A percentile compares a stretch with the other conserved stretches of the same genome.
These are phyloP conservation scores for Pungitius pungitius DNA, from an alignment of 2,113 vertebrate genomes.

Conservation along the genomic window DNA sequence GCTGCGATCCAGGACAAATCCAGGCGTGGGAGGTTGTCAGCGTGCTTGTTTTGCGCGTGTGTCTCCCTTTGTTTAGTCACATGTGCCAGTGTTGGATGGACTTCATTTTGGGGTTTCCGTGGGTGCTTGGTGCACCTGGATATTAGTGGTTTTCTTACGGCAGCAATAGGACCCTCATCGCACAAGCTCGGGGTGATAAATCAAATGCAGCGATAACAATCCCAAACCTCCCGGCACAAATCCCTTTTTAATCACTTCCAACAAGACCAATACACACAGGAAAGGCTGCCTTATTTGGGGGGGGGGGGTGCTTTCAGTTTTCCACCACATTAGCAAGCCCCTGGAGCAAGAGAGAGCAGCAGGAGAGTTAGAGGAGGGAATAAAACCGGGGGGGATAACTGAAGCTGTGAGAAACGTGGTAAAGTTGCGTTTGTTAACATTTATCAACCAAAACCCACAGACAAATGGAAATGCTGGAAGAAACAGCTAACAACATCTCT, in stretches of 20 bases:
- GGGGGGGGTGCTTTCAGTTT: conserved; percentile 59
- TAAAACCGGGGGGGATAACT: conserved; percentile 14
- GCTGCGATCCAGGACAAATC: background rate
- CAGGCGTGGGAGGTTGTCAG: background rate
- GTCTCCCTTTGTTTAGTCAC: background rate
- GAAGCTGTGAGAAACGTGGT: conserved; percentile 25
- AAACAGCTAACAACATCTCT: background rate
- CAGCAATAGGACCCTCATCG: conserved; percentile 50
- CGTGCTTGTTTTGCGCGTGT: conserved; percentile 8
- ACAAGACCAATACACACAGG: conserved; percentile 63
- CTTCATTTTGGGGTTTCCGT: conserved; percentile 45
- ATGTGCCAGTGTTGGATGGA: background rate
- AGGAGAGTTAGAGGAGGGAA: conserved; percentile 25
- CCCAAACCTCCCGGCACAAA: conserved; percentile 67
- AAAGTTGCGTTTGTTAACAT: conserved; percentile 25
- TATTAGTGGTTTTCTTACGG: conserved; percentile 63
- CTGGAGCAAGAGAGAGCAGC: conserved; percentile 51
- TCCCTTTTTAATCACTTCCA: conserved; percentile 79
- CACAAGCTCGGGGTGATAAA: conserved; percentile 70
- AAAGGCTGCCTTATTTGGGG: conserved; percentile 45
- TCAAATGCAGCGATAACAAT: conserved; percentile 78
- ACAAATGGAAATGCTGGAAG: background rate
- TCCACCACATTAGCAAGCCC: conserved; percentile 67
- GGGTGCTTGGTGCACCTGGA: conserved; percentile 61
- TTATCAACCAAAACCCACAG: conserved; percentile 21